Evolutionary conservation across 2,797 vertebrate species (phyloP).

Genomic region (Apodemus agrarius): DNA sequence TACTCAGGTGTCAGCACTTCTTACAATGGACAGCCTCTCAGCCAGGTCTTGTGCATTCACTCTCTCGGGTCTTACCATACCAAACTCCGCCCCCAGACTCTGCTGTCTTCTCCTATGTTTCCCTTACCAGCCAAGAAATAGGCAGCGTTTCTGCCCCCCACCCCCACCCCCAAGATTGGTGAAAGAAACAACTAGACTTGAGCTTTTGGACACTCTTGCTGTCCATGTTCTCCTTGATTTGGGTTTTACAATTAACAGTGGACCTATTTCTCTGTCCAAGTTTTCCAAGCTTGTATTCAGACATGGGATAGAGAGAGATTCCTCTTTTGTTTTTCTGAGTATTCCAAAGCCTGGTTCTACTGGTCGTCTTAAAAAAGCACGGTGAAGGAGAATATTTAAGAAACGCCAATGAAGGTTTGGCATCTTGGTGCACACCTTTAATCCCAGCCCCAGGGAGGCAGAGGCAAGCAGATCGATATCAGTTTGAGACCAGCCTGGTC

Average conservation of each 20-base stretch:
- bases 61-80: not conserved
- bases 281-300: not conserved
- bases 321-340: not conserved
- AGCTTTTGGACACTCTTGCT: not conserved
- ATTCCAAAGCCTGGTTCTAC: not conserved
- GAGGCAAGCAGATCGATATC: not conserved
- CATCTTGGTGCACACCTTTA: not conserved
- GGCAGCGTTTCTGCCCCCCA: not conserved
- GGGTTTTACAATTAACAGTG: slow-evolving; percentile 13
- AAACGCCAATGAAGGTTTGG: not conserved
- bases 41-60: not conserved
- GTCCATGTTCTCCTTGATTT: not conserved
- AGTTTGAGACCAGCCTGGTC: not conserved
- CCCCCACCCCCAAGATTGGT: not conserved
- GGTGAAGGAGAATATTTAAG: not conserved
- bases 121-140: not conserved
- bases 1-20: slow-evolving; percentile 51
- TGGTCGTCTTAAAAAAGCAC: slow-evolving; percentile 39
- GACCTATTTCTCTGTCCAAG: slow-evolving; percentile 14
- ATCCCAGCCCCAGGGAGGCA: not conserved
- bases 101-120: not conserved
- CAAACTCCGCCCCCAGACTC: not conserved
- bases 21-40: slow-evolving; percentile 50
- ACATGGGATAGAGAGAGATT: not conserved
- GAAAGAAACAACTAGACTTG: not conserved